Evolutionary conservation across 2,888 invertebrate species (phyloP).

Genomic region (Philereme vetulata): DNA sequence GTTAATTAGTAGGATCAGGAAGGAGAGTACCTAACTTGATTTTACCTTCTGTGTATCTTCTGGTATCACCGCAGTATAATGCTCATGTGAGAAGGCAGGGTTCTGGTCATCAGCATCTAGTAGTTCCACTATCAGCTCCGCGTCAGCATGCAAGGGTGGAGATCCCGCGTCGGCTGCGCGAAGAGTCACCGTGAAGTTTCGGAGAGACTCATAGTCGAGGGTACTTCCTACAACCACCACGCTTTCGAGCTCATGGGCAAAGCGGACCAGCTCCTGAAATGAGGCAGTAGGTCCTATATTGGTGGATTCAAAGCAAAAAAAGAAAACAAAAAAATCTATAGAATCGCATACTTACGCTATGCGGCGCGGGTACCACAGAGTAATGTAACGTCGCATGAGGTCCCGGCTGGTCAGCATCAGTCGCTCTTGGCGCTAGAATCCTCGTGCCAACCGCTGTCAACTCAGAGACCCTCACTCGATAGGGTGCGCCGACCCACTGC

Average conservation of each 20-base stretch:
- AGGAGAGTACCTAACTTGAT: too few species aligned
- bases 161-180: conserved; percentile 91
- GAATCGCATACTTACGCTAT: conserved; percentile 81
- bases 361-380: conserved; percentile 90
- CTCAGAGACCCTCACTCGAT: conserved; percentile 92
- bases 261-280: conserved; percentile 89
- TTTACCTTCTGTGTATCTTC: conserved; percentile 81
- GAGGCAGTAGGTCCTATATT: not conserved
- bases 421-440: conserved; percentile 90
- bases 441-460: conserved; percentile 88
- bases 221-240: conserved; percentile 90
- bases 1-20: too few species aligned
- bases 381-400: conserved; percentile 95
- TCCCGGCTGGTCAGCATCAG: conserved; percentile 94
- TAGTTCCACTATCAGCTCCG: conserved; percentile 88
- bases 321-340: too few species aligned
- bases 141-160: conserved; percentile 90
- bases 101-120: conserved; percentile 97
- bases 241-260: conserved; percentile 93
- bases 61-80: conserved; percentile 88
- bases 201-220: conserved; percentile 92
- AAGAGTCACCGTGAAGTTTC: conserved; percentile 90
- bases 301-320: not conserved
- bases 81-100: conserved; percentile 90
- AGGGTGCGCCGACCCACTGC: conserved; percentile 91